A percentile compares a stretch with the other conserved stretches of the same genome.
phyloP scores from a whole-genome alignment of 2,797 vertebrate genomes.

The Ispidina lecontei region DNA sequence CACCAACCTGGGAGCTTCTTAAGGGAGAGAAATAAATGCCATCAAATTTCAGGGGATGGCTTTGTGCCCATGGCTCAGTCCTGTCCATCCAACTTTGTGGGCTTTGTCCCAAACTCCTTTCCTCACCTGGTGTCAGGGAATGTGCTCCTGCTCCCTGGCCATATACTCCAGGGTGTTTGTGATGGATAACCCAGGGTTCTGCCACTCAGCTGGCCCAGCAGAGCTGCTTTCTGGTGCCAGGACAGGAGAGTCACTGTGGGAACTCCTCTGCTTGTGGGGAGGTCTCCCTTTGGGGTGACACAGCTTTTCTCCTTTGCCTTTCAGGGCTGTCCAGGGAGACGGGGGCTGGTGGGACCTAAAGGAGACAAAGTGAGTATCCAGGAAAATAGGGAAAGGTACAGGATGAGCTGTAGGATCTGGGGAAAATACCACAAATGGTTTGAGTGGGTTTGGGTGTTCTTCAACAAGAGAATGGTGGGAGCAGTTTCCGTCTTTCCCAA shows the following conservation, averaged over 20 bases:
- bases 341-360: constrained; percentile 84
- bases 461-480: background rate
- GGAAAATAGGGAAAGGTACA: accelerated
- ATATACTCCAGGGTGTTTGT: background rate
- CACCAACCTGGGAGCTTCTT: background rate
- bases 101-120: background rate
- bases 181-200: background rate
- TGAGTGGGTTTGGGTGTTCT: background rate
- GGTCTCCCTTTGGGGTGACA: background rate
- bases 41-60: background rate
- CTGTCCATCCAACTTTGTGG: background rate
- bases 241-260: background rate
- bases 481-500: background rate
- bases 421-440: accelerated
- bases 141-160: background rate
- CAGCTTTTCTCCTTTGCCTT: background rate
- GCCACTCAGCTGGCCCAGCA: accelerated
- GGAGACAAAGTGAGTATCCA: constrained; percentile 85
- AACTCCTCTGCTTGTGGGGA: accelerated
- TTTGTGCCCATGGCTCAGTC: background rate
- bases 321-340: constrained; percentile 85
- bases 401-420: accelerated
- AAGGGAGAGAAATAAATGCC: background rate
- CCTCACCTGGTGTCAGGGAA: background rate
- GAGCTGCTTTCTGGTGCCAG: background rate